Evolutionary conservation across 2,797 vertebrate genomes (phyloP).

Genomic region (Fundulus diaphanus): DNA sequence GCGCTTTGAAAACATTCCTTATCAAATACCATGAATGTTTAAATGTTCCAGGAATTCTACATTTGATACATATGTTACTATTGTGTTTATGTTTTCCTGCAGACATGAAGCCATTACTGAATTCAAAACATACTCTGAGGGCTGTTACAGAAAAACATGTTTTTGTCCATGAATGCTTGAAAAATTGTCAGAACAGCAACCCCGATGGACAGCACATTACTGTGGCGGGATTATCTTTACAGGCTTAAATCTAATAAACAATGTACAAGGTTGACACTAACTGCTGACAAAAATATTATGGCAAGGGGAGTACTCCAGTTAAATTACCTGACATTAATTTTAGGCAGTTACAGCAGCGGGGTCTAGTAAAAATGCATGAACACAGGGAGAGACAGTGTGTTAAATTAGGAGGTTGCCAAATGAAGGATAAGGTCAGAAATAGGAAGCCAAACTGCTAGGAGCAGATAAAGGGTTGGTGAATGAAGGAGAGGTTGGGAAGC

Average conservation of each 20-base stretch:
- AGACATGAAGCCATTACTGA: conserved; percentile 10
- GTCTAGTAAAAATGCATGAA: conserved; percentile 44
- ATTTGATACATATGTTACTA: background rate
- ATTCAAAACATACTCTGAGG: conserved; percentile 1
- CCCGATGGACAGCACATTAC: conserved; percentile 30
- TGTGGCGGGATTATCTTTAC: conserved; percentile 18
- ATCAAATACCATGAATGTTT: conserved; percentile 14
- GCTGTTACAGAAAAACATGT: conserved; percentile 2
- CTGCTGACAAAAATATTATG: conserved; percentile 43
- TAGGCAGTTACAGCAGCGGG: conserved; percentile 53
- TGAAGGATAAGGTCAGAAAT: conserved; percentile 65
- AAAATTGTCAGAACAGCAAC: conserved; percentile 6
- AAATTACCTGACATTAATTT: conserved; percentile 82
- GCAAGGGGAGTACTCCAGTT: conserved; percentile 75
- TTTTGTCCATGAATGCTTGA: conserved; percentile 10
- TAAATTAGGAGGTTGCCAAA: conserved; percentile 67
- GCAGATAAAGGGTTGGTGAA: conserved; percentile 65
- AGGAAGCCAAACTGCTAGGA: conserved; percentile 61
- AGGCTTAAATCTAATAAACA: conserved; percentile 28
- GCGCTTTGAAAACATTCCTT: background rate
- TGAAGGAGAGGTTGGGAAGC: conserved; percentile 75
- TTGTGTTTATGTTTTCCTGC: conserved; percentile 14
- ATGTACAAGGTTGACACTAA: conserved; percentile 43
- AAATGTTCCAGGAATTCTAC: background rate
- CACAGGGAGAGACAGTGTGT: conserved; percentile 45